These are phyloP conservation scores for Apteryx mantelli DNA, from an alignment of 2,113 vertebrate genomes.

Conservation along the genomic window DNA sequence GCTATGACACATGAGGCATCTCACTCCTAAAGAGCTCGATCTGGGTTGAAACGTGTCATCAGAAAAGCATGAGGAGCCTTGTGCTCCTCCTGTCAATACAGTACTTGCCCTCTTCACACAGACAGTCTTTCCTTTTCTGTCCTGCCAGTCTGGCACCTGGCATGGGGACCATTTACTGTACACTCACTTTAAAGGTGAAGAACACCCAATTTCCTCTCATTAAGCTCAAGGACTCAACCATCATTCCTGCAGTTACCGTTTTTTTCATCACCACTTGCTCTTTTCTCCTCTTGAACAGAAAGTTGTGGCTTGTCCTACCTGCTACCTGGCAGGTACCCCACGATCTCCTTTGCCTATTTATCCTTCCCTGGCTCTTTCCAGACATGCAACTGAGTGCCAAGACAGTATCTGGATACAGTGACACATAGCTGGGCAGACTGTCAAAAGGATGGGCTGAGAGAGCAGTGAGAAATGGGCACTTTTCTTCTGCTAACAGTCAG, in stretches of 20 bases:
- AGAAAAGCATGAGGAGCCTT: constrained; percentile 72
- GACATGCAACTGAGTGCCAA: neutral
- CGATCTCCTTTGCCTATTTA: neutral
- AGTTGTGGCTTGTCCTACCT: neutral
- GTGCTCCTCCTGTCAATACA: constrained; percentile 48
- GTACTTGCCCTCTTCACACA: constrained; percentile 51
- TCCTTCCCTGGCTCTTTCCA: neutral
- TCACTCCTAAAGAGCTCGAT: constrained; percentile 65
- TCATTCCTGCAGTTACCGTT: neutral
- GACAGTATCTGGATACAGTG: neutral
- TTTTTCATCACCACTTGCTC: neutral
- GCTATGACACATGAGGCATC: constrained; percentile 67
- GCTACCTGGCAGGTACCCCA: neutral
- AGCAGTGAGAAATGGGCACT: neutral
- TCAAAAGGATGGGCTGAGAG: neutral
- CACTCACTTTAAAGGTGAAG: constrained; percentile 53
- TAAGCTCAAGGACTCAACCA: neutral
- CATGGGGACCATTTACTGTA: constrained; percentile 55
- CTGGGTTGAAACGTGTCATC: constrained; percentile 64
- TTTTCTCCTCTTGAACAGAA: neutral
- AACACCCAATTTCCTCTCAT: neutral
- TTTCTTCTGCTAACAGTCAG: rapidly evolving
- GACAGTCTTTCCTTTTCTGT: constrained; percentile 52
- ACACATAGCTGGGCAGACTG: neutral
- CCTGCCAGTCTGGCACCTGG: constrained; percentile 8